Base-by-base conservation (phyloP, 2,113 vertebrate genomes). In the Gambusia holbrooki region DNA sequence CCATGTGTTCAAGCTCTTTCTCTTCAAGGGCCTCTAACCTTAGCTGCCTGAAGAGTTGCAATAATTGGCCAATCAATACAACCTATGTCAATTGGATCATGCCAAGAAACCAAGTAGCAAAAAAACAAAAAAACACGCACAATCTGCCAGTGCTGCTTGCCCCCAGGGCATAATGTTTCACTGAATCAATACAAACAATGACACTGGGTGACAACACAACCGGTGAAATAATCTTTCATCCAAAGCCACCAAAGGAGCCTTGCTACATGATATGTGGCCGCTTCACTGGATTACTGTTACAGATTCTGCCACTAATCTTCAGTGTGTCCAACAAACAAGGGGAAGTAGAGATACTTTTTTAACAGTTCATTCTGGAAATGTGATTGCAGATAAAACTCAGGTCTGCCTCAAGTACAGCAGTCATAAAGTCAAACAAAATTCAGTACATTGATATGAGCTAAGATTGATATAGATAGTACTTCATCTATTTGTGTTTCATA, bases 41-140 rank as follows among this genome's bases (percentile, higher is more conserved):
- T 19, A 64, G 79, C 87, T 82, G 74, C 92, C 84, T 89, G 74
- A 66, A 83, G 88, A 70, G 68, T 81, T 77, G 80, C 83, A 79
- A 83, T 92, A 93, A 93, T 92, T 93, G 84, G 81, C 81, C 82
- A 81, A 92, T 93, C 90, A 82, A 94, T 91, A 87, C 78, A 54
- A 74, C 40, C 71, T 32, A 35, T 87, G 90, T 92, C 89, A 86
- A 90, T 86, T 73, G 84, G 86, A 81, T 90, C 89, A 91, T 80
- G 75, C 83, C 77, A 88, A 80, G 69, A 84, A 89, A 88, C 90
- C 64, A 76, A 74, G 77, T 86, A 78, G 77, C 74, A 83, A 88
- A 91, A 88, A 76, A 84, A 91, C 82, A 77, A 87, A 89, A 84
- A 90, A 83, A 80, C 74, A 83, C 74, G 73, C 66, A 73, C 77